Base-by-base conservation (phyloP, 2,888 invertebrate species). In the Hypsopygia costalis region DNA sequence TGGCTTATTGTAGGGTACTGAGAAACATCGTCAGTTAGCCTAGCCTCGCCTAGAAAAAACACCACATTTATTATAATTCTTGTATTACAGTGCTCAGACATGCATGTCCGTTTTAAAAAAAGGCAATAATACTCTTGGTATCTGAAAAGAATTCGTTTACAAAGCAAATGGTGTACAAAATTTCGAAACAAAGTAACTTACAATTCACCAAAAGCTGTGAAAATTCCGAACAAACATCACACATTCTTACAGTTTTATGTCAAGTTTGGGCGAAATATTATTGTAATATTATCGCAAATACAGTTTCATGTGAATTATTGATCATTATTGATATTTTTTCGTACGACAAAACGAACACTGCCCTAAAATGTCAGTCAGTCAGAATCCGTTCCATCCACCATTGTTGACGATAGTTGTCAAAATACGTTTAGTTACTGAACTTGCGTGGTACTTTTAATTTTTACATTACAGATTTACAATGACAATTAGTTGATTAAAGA, bases 181-280 rank as follows among this genome's bases (percentile, higher is more conserved):
- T 78, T 79, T 80, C 69, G 78, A 85, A 86, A 86, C 85, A 85
- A 85, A 76, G 85, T 81, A 76, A 81, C 89, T 88, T 85, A 90
- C 89, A 90, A 82, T 88, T 87, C 59, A 95, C 92, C 82, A 97
- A 93, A 87, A 97, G 93, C 90, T 95, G 95, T 88, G 96, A 93
- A 91, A 97, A 95, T 90, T 97, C 97, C 79, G 95, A 94, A 91
- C 97, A 97, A 90, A 95, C 94, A 93, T 97, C 97, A 93, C 97
- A 97, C 96, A 88, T 88, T 81, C 76, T 88, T 72, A 65, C 63
- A 46, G 95, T 95, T 89, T 85, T 87, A 64, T 46, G 57, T 71
- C 48, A 67, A 72, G 61, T 63, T 58, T 58, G 51, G 62, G 72
- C 74, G 76, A 77, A 79, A 78, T 81, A 83, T 80, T 83, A 77